These are phyloP conservation scores for Neoitamus cyanurus DNA, from an alignment of 2,888 invertebrate genomes.

Conservation along the genomic window DNA sequence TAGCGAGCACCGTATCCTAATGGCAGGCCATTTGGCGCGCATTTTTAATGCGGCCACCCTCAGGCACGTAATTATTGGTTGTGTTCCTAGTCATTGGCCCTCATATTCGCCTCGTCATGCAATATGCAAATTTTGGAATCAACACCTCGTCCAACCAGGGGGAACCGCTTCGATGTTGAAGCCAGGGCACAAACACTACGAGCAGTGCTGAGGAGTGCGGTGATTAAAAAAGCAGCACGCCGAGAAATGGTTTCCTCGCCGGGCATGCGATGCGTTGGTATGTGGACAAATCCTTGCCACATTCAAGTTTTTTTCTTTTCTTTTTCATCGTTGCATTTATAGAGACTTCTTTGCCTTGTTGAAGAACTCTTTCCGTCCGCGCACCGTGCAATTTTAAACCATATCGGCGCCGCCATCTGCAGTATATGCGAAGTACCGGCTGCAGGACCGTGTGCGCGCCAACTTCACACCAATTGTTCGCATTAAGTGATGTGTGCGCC, in stretches of 20 bases:
- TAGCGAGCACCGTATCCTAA: not conserved
- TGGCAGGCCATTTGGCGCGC: not conserved
- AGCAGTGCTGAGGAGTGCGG: not conserved
- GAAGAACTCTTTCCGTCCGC: not conserved
- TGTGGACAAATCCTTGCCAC: conserved; percentile 10
- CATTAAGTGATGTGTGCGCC: conserved; percentile 23
- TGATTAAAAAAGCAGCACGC: not conserved
- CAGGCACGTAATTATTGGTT: not conserved
- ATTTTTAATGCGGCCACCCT: conserved; percentile 6
- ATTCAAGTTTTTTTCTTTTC: not conserved
- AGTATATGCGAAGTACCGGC: not conserved
- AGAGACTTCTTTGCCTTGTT: not conserved
- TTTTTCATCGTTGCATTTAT: not conserved
- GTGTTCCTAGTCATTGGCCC: conserved; percentile 12
- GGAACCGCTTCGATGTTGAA: not conserved
- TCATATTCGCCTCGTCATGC: conserved; percentile 28
- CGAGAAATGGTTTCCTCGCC: not conserved
- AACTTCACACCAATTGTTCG: conserved; percentile 29
- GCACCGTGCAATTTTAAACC: conserved; percentile 12
- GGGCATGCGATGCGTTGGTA: not conserved
- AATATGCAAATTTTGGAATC: conserved; percentile 29
- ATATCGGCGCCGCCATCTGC: conserved; percentile 17
- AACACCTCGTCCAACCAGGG: conserved; percentile 22
- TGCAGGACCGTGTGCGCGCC: conserved; percentile 10
- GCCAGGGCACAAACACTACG: not conserved